Base-by-base conservation (phyloP, 2,888 invertebrate species). In the Brassicogethes aeneus region DNA sequence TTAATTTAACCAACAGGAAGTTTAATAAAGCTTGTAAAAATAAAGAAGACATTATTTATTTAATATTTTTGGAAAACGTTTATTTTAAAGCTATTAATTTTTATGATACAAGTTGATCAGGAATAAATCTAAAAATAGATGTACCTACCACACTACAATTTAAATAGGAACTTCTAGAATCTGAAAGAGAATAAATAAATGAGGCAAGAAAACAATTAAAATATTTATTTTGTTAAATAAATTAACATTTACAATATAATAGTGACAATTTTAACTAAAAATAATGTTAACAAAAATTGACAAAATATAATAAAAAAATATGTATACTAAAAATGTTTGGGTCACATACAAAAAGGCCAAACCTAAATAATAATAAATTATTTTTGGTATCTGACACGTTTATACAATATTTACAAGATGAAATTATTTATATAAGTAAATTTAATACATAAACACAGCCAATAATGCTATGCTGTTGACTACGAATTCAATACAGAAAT, bases 381-480 rank as follows among this genome's bases (percentile, higher is more conserved):
- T 46, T 54, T 57, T 57, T 57, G 57, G 57, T 56, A 56, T 53
- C 47, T 50, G 50, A 54, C 46, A 54, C 51, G 51, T 46, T 54
- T 57, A 54, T 57, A 57, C 57, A 57, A 47, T 57, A 57, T 57
- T 47, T 57, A 57, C 57, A 57, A 48, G 45, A 45, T 44, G 47
- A 43, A 53, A 32, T 32, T 32, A 12, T 10, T 51, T 49, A 52
- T 44, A 46, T 49, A 54, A 52, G 34, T 47, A 53, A 54, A 52
- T 51, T 23, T 23, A 23, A 23, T 23, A 23, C 23, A 10, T 7
- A 23, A 58, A 61, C 65, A 65, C 65, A 65, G 65, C 64, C 64
- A 52, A 57, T 54, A 58, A 56, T 57, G 64, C 64, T 64, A 56
- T 57, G 64, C 64, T 64, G 65, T 61, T 56, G 56, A 62, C 61